Base-by-base conservation (phyloP, 64 coral and sea anemone species). In the Porites lutea region DNA sequence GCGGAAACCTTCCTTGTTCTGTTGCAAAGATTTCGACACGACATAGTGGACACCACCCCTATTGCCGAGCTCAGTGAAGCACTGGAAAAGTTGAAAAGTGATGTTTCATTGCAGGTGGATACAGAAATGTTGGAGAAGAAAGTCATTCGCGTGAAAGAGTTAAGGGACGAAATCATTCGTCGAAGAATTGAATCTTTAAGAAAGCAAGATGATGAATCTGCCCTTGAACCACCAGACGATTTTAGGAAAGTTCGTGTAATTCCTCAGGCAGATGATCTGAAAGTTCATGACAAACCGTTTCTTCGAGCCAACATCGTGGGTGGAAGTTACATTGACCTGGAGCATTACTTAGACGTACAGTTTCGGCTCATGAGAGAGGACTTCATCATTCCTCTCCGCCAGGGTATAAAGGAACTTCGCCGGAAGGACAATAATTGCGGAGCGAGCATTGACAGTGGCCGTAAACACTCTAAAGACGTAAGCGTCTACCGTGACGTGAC, bases 331-430 rank as follows among this genome's bases (percentile, higher is more conserved):
- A 60, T 52, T 15, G 66, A 90, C 61, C 73, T 92, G 21, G 79
- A 95, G 15, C 93, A 98, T 62, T 98, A 98, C n/a, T 87, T 98
- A 23, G 96, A 98, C 77, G 93, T 98, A 13, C 96, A 98, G 93
- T 98, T 98, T 75, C 90, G 93, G 46, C 75, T 98, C 52, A 48
- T 98, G 1, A 77, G 96, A 21, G 96, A 92, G 71, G 96, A 98
- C 78, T 98, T 98, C 52, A 77, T 98, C 79, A 78, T 91, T 27
- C 92, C 96, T 4, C 79, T 98, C 11, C 86, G 96, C 82, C 89
- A 90, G 18, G 50, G 64, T 11, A 82, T 90, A 82, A 27, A 57
- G 86, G 14, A 92, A 82, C 71, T 91, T 74, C 62, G 75, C 74
- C 20, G 57, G 20, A 44, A 89, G 52, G 5, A 66, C 9, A 48